Percentiles rank a stretch among this genome's conserved stretches.
phyloP scores from a whole-genome alignment of 1,140 invertebrate species.

The Heliconius melpomene region DNA sequence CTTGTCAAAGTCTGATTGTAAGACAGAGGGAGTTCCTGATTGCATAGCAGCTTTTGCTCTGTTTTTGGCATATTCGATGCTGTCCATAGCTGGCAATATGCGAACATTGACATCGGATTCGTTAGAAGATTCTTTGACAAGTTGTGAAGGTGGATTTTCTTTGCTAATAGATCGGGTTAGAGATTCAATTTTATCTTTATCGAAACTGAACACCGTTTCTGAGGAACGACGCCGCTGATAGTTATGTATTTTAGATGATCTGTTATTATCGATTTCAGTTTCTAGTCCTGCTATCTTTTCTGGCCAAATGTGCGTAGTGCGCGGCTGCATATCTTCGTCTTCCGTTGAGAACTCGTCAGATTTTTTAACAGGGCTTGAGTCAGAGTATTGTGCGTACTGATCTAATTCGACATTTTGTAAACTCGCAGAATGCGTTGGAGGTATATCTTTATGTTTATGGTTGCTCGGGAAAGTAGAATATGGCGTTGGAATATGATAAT shows the following conservation, averaged over 20 bases:
- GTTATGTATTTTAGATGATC: constrained; percentile 72
- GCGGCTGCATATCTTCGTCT: constrained; percentile 65
- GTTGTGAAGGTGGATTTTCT: constrained; percentile 67
- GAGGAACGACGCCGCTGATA: constrained; percentile 80
- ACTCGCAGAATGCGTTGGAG: constrained; percentile 84
- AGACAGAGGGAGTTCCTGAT: constrained; percentile 59
- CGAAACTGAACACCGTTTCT: constrained; percentile 86
- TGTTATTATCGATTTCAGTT: constrained; percentile 78
- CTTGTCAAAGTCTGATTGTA: constrained; percentile 84
- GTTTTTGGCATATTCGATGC: constrained; percentile 81
- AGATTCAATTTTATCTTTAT: constrained; percentile 86
- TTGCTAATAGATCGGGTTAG: constrained; percentile 81
- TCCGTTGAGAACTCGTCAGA: constrained; percentile 70
- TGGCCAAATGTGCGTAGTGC: constrained; percentile 82
- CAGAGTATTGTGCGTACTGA: constrained; percentile 79
- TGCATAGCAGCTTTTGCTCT: constrained; percentile 70
- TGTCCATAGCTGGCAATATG: constrained; percentile 80
- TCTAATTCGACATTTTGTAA: constrained; percentile 86
- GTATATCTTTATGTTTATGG: constrained; percentile 81
- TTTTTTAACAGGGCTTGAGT: constrained; percentile 70
- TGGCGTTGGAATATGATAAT: constrained; percentile 84
- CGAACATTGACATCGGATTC: constrained; percentile 80
- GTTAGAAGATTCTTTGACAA: constrained; percentile 81
- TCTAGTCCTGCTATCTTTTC: constrained; percentile 81
- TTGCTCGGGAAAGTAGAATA: constrained; percentile 84